A percentile compares a stretch with the other conserved stretches of the same genome.
phyloP scores from a whole-genome alignment of 1,140 invertebrate species.

The Trichonephila clavipes region DNA sequence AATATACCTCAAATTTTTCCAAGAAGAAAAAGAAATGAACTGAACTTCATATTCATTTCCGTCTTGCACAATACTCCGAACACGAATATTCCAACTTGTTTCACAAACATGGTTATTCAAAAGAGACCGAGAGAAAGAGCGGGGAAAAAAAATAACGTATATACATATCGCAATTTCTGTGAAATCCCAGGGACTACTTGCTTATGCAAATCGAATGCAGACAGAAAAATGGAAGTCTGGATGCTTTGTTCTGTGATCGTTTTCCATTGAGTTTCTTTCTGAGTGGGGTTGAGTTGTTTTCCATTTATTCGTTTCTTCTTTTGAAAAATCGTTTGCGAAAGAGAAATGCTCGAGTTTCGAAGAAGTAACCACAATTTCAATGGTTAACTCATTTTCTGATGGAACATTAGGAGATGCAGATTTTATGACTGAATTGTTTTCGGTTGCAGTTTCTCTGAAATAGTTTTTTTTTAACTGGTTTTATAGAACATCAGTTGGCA shows the following conservation, averaged over 20 bases:
- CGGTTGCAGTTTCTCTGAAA: background rate
- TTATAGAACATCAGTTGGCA: background rate
- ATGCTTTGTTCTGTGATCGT: constrained; percentile 55
- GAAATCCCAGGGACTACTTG: constrained; percentile 56
- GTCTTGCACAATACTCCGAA: background rate
- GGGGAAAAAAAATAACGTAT: background rate
- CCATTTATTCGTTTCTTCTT: constrained; percentile 57
- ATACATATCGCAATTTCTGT: constrained; percentile 67
- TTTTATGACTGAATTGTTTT: constrained; percentile 45
- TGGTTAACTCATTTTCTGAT: constrained; percentile 39
- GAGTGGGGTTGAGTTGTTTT: constrained; percentile 60
- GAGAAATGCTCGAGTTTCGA: constrained; percentile 34
- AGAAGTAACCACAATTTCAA: constrained; percentile 33
- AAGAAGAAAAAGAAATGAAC: background rate
- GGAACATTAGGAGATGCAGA: background rate
- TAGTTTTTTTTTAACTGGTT: background rate
- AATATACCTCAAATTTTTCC: background rate
- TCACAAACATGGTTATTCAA: constrained; percentile 66
- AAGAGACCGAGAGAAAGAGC: background rate
- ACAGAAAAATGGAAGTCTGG: constrained; percentile 63
- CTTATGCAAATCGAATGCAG: constrained; percentile 66
- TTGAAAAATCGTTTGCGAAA: constrained; percentile 54
- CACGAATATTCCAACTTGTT: constrained; percentile 22
- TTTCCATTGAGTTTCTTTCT: constrained; percentile 53
- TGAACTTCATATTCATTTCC: constrained; percentile 43